Evolutionary conservation across 2,113 vertebrate genomes (phyloP).

Genomic region (Nothoprocta perdicaria): DNA sequence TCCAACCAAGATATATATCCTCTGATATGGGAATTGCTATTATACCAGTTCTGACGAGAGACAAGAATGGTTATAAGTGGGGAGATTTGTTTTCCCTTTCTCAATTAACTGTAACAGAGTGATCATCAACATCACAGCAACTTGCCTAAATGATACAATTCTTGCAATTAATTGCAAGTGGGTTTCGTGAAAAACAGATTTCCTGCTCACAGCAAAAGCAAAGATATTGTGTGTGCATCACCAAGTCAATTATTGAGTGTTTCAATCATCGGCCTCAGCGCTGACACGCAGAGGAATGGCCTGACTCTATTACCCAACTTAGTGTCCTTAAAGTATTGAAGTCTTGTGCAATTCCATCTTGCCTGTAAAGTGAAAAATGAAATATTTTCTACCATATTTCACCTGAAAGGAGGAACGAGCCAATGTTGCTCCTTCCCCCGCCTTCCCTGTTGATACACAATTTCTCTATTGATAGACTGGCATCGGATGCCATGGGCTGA

Average conservation of each 20-base stretch:
- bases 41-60: not conserved
- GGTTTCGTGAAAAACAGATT: conserved; percentile 25
- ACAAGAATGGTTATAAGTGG: not conserved
- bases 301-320: conserved; percentile 23
- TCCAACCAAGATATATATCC: not conserved
- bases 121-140: not conserved
- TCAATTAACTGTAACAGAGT: not conserved
- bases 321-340: conserved; percentile 36
- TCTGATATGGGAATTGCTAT: not conserved
- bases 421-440: not conserved
- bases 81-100: not conserved
- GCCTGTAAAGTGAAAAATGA: conserved; percentile 53
- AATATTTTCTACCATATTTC: conserved; percentile 31
- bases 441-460: not conserved
- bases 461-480: not conserved
- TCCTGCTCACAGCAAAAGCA: not conserved
- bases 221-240: not conserved
- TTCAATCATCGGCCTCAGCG: conserved; percentile 16
- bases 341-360: not conserved
- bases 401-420: not conserved
- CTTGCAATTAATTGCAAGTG: not conserved
- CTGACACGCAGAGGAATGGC: conserved; percentile 33
- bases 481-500: not conserved
- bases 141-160: not conserved
- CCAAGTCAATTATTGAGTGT: not conserved